These are phyloP conservation scores for Zosterops borbonicus DNA, from an alignment of 2,113 vertebrate genomes.

Conservation along the genomic window DNA sequence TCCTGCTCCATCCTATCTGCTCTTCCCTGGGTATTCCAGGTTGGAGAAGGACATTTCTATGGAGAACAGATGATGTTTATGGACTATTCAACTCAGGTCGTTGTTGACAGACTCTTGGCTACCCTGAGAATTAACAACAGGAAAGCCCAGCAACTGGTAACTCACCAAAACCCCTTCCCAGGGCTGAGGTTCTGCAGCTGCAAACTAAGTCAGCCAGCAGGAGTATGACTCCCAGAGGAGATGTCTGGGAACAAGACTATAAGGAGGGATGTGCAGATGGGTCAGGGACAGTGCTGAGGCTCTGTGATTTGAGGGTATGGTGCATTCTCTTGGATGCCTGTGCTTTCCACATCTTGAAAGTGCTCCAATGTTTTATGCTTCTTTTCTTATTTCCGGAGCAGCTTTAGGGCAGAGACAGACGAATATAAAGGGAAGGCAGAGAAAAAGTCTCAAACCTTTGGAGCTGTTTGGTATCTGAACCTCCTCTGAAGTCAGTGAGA, in stretches of 20 bases:
- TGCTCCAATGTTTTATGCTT: background rate
- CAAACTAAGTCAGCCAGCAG: background rate
- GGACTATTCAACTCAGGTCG: background rate
- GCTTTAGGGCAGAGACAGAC: background rate
- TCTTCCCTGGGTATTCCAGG: background rate
- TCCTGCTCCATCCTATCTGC: background rate
- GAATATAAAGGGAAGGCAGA: background rate
- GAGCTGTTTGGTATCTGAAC: background rate
- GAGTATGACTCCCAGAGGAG: background rate
- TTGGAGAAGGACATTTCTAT: background rate
- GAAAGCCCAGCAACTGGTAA: background rate
- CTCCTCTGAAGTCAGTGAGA: background rate
- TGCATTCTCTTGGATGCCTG: background rate
- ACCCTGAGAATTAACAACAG: background rate
- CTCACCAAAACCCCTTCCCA: background rate
- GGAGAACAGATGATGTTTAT: background rate
- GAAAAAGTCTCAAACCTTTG: background rate
- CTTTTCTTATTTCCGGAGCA: background rate
- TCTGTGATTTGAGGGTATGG: background rate
- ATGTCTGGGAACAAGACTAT: background rate
- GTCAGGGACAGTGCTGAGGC: background rate
- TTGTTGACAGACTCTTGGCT: background rate
- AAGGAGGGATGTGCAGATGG: background rate
- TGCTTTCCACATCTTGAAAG: background rate
- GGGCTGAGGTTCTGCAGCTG: slow-evolving; percentile 13